Percentiles rank a stretch among this genome's conserved stretches.
Evolutionary conservation across 1,140 invertebrate genomes (phyloP).

Genomic region (Drosophila busckii): DNA sequence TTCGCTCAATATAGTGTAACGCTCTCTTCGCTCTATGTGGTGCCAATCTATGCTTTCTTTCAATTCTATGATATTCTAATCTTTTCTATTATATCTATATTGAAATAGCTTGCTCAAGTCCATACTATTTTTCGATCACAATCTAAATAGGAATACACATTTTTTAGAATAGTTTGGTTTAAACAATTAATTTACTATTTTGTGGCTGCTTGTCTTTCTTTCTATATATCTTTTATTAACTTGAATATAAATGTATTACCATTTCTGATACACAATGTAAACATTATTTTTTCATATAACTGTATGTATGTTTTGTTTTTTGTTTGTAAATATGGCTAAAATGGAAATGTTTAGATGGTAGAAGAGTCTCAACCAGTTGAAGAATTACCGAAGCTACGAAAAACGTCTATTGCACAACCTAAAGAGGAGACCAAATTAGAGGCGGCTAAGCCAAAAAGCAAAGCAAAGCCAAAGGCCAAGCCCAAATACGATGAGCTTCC

Average conservation of each 20-base stretch:
- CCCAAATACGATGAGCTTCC: conserved; percentile 84
- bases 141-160: no score
- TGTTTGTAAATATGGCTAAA: background rate
- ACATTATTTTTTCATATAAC: background rate
- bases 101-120: no score
- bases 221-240: no score
- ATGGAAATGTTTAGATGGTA: conserved; percentile 40
- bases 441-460: conserved; percentile 79
- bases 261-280: no score
- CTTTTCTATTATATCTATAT: conserved; percentile 1
- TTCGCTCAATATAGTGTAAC: background rate
- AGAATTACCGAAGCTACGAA: conserved; percentile 73
- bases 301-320: conserved; percentile 5
- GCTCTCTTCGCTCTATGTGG: background rate
- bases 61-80: background rate
- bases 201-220: no score
- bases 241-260: no score
- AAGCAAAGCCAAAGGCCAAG: conserved; percentile 80
- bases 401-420: conserved; percentile 51
- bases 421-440: conserved; percentile 67
- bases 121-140: background rate
- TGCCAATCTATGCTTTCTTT: conserved; percentile 6
- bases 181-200: no score
- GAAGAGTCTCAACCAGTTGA: conserved; percentile 56
- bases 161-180: no score